Base-by-base conservation (phyloP, 2,888 invertebrate species). In the Molorchus minor region DNA sequence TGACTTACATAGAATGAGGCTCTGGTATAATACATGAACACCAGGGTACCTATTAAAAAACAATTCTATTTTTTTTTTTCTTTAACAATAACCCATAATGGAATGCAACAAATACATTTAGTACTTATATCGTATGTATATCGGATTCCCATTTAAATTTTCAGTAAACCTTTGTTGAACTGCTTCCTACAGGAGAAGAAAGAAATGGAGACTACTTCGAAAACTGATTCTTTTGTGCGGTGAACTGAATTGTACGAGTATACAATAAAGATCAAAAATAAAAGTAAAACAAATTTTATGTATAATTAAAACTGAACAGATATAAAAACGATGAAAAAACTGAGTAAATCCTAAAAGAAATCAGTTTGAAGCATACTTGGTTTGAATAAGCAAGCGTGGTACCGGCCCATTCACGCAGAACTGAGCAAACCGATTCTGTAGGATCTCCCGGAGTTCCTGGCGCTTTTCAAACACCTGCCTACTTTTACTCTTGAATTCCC, bases 401-500 rank as follows among this genome's bases (percentile, higher is more conserved):
- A 79, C 77, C 20, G 84, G 84, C 49, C 84, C 83, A 70, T 83
- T 84, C 20, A 84, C 84, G 80, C 93, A 93, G 72, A 93, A 82
- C 79, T 91, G 88, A 66, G 89, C 92, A 77, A 95, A 96, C 78
- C 92, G 90, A 78, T 90, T 88, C 75, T 90, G 88, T 61, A 96
- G 83, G 57, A 88, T 92, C 80, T 93, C 89, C 54, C 95, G 85
- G 73, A 95, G 82, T 81, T 93, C 89, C 75, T 90, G 88, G 69
- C 95, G 88, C 82, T 92, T 88, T 75, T 92, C 89, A 62, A 88
- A 87, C 73, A 93, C 88, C 79, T 90, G 89, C 77, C 87, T 87
- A 78, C 86, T 86, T 76, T 91, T 90, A 68, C 90, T 90, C 83
- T 92, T 90, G 80, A 94, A 95, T 82, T 92, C 91, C 82, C 88